These are phyloP conservation scores for Ovis canadensis DNA, from an alignment of 2,113 vertebrate genomes.

Conservation along the genomic window DNA sequence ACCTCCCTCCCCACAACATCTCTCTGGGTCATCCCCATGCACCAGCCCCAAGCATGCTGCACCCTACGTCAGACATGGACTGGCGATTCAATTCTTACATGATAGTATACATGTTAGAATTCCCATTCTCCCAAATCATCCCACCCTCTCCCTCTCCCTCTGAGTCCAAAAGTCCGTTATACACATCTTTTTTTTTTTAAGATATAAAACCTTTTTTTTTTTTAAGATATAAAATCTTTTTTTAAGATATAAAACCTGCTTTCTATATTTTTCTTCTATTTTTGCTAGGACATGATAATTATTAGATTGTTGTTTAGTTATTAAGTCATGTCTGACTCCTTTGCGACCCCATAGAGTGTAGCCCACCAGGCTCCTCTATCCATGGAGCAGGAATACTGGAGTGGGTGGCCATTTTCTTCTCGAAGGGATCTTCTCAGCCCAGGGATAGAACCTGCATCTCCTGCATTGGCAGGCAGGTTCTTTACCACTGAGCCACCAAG, in stretches of 20 bases:
- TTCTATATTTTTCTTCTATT: neutral
- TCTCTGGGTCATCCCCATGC: too few species aligned
- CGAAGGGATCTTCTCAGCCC: neutral
- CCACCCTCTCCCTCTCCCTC: too few species aligned
- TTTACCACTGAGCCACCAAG: neutral
- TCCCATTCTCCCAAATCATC: too few species aligned
- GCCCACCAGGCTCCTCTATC: neutral
- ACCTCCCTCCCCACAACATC: too few species aligned
- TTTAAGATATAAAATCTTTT: too few species aligned
- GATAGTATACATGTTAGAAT: too few species aligned
- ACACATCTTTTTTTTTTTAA: too few species aligned
- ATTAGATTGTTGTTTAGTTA: neutral
- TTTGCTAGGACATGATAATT: neutral
- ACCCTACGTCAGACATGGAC: too few species aligned
- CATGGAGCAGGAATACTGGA: neutral
- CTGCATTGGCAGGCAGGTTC: neutral
- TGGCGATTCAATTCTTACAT: too few species aligned
- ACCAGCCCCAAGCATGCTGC: too few species aligned
- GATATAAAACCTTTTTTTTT: too few species aligned
- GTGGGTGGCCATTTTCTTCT: neutral
- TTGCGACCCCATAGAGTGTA: neutral
- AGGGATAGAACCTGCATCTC: neutral
- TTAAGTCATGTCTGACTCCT: neutral
- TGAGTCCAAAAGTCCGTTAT: too few species aligned
- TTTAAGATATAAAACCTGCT: neutral